Percentiles rank a stretch among this genome's conserved stretches.
These are phyloP conservation scores for Apotomis betuletana DNA, from an alignment of 2,888 invertebrate species.

Conservation along the genomic window DNA sequence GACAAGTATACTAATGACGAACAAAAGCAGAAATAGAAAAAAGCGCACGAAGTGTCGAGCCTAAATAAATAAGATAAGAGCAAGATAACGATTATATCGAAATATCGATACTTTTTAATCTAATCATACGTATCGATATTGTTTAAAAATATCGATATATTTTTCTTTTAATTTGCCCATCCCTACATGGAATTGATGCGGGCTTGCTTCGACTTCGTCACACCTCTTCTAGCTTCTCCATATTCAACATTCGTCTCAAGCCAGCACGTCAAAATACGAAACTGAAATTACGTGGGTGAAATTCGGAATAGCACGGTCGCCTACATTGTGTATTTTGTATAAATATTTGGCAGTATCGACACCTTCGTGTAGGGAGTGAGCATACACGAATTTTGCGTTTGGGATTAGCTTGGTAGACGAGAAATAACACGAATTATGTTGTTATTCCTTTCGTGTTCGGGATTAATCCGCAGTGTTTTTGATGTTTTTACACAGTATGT, in stretches of 20 bases:
- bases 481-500: not conserved
- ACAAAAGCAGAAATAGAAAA: no score
- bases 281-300: constrained; percentile 38
- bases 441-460: not conserved
- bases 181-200: constrained; percentile 5
- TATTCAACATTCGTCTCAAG: constrained; percentile 39
- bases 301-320: constrained; percentile 21
- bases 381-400: not conserved
- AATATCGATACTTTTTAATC: no score
- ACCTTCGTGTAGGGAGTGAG: constrained; percentile 8
- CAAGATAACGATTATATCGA: no score
- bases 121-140: no score
- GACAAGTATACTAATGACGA: no score
- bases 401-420: not conserved
- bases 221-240: constrained; percentile 37
- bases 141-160: no score
- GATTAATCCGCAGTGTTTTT: not conserved
- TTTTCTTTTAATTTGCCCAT: no score
- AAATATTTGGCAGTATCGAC: constrained; percentile 34
- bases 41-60: no score
- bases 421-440: not conserved
- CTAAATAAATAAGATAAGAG: no score
- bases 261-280: constrained; percentile 40
- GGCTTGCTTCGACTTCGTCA: constrained; percentile 29
- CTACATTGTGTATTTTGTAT: constrained; percentile 13